phyloP scores from a whole-genome alignment of 2,113 vertebrate genomes.

The Pseudorhombus dupliciocellatus region DNA sequence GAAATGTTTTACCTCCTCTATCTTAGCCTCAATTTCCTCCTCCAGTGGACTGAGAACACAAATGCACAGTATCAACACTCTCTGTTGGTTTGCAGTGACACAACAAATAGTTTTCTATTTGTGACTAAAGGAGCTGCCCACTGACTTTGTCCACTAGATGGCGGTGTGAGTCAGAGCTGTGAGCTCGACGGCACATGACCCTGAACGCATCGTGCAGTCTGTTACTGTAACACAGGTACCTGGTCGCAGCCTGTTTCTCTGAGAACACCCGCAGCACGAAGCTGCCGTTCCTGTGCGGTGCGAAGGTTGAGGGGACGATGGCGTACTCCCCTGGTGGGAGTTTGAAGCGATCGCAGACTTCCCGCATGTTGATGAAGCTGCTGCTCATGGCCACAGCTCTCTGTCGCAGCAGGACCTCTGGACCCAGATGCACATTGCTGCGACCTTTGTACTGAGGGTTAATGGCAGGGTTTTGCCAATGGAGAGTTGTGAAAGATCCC shows the following conservation, averaged over 20 bases:
- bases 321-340: constrained; percentile 86
- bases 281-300: constrained; percentile 84
- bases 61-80: constrained; percentile 23
- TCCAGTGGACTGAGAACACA: constrained; percentile 56
- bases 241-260: constrained; percentile 80
- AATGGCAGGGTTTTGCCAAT: not conserved
- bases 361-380: constrained; percentile 83
- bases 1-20: constrained; percentile 63
- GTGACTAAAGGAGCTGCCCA: not conserved
- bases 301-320: constrained; percentile 87
- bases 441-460: constrained; percentile 71
- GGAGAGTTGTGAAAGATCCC: not conserved
- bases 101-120: not conserved
- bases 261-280: constrained; percentile 89
- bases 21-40: constrained; percentile 45
- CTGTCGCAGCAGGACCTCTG: constrained; percentile 80
- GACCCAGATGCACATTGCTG: constrained; percentile 73
- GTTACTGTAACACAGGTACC: constrained; percentile 49
- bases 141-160: constrained; percentile 27
- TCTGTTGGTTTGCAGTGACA: not conserved
- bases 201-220: not conserved
- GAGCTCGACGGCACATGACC: not conserved
- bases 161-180: not conserved
- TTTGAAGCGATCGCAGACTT: constrained; percentile 81
- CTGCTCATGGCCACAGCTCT: constrained; percentile 70